Evolutionary conservation across 2,888 invertebrate genomes (phyloP).

Genomic region (Epistrophe grossulariae): DNA sequence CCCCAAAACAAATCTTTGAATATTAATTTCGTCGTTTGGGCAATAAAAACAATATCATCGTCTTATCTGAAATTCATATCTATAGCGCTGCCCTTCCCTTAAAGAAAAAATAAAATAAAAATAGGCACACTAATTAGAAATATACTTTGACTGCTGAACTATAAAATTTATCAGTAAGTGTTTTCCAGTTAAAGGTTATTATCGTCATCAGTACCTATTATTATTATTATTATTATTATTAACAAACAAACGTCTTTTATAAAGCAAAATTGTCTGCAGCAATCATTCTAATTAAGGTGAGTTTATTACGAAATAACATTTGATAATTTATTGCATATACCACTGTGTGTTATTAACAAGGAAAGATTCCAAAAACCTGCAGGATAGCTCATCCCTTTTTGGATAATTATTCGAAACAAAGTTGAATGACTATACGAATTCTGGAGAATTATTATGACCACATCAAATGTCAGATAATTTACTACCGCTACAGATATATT

Average conservation of each 20-base stretch:
- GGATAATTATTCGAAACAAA: constrained; percentile 71
- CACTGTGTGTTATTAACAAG: neutral
- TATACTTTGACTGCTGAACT: constrained; percentile 36
- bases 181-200: constrained; percentile 53
- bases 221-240: constrained; percentile 34
- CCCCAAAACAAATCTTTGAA: neutral
- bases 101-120: neutral
- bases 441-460: constrained; percentile 76
- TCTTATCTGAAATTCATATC: constrained; percentile 4
- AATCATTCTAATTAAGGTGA: constrained; percentile 70
- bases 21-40: neutral
- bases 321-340: constrained; percentile 64
- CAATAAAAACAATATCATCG: neutral
- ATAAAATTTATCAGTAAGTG: constrained; percentile 65
- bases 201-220: constrained; percentile 16
- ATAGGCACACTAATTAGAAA: constrained; percentile 43
- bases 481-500: constrained; percentile 65
- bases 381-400: constrained; percentile 51
- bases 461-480: constrained; percentile 77
- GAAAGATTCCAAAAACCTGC: constrained; percentile 21
- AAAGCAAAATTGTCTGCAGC: constrained; percentile 42
- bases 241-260: constrained; percentile 22
- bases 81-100: constrained; percentile 21
- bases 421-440: constrained; percentile 58
- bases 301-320: constrained; percentile 63